Evolutionary conservation across 1,140 invertebrate genomes (phyloP).

Genomic region (Grapholita molesta): DNA sequence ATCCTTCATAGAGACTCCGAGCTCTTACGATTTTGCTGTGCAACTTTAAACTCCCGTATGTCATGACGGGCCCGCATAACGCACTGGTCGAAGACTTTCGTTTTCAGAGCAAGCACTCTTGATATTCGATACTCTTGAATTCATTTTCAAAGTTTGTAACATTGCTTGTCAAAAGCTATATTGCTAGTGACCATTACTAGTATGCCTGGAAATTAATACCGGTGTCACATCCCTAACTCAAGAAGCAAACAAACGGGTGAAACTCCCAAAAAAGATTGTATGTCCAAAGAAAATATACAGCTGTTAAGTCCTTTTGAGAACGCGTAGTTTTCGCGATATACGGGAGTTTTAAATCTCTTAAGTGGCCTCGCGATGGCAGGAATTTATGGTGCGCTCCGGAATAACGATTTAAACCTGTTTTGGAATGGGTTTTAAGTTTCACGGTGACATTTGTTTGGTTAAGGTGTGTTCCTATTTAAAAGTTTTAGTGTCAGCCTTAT

Average conservation of each 20-base stretch:
- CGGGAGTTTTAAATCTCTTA: conserved; percentile 16
- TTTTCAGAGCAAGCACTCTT: no score
- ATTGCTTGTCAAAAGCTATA: neutral
- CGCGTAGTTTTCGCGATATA: neutral
- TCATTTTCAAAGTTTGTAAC: no score
- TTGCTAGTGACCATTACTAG: neutral
- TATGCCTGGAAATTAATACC: neutral
- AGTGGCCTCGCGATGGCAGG: conserved; percentile 2
- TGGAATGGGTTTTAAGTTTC: conserved; percentile 4
- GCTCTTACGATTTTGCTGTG: no score
- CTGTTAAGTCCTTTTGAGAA: neutral
- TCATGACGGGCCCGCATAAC: no score
- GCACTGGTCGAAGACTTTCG: no score
- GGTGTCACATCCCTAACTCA: neutral
- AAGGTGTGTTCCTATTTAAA: neutral
- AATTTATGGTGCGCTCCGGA: neutral
- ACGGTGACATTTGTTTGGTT: neutral
- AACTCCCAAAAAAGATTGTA: neutral
- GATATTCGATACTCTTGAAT: no score
- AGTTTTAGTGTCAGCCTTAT: neutral
- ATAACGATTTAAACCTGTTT: neutral
- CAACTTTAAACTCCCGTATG: no score
- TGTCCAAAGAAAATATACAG: neutral
- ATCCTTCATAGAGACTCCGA: no score
- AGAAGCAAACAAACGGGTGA: neutral